phyloP scores from a whole-genome alignment of 2,113 vertebrate genomes.

The Passer montanus region DNA sequence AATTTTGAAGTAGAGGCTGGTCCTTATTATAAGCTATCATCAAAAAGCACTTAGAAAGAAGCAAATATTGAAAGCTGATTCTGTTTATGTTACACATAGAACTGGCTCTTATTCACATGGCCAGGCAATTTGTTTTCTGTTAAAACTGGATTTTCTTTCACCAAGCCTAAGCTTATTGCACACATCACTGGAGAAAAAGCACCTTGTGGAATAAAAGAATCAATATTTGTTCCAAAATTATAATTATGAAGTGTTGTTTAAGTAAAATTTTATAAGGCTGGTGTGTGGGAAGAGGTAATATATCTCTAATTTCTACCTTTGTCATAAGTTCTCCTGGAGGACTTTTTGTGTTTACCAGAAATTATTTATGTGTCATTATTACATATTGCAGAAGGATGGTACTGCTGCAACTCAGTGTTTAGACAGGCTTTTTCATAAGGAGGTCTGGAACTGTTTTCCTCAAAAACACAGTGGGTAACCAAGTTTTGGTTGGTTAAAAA shows the following conservation, averaged over 20 bases:
- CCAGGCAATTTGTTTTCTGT: not conserved
- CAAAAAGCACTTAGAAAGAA: not conserved
- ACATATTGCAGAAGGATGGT: not conserved
- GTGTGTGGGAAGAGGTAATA: not conserved
- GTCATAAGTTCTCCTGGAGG: accelerated
- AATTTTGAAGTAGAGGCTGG: not conserved
- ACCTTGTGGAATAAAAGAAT: not conserved
- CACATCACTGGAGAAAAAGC: not conserved
- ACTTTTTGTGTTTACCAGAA: not conserved
- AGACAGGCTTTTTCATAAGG: not conserved
- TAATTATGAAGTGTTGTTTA: not conserved
- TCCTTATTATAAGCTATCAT: not conserved
- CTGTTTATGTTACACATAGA: not conserved
- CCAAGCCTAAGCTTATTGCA: not conserved
- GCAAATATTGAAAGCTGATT: not conserved
- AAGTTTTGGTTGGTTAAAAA: not conserved
- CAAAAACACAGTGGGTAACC: not conserved
- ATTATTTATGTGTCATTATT: not conserved
- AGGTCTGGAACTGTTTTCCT: not conserved
- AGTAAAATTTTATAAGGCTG: not conserved
- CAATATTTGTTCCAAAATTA: not conserved
- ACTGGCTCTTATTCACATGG: not conserved
- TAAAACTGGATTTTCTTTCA: not conserved
- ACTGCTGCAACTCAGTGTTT: not conserved
- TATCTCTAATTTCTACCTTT: not conserved